phyloP scores from a whole-genome alignment of 2,888 invertebrate genomes.

The Lasioglossum malachurum region DNA sequence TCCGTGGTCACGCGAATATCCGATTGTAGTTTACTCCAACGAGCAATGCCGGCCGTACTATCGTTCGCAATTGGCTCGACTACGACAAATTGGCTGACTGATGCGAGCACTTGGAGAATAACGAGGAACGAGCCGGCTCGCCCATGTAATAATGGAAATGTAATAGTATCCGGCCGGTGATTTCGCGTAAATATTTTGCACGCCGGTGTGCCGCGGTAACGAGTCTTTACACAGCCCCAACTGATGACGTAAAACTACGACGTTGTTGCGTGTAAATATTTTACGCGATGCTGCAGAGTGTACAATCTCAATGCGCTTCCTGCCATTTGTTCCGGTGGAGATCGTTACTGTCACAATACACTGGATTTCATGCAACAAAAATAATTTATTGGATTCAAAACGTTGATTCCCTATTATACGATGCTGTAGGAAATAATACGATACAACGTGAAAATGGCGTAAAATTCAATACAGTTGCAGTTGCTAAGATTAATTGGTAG shows the following conservation, averaged over 20 bases:
- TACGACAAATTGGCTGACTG: slow-evolving; percentile 53
- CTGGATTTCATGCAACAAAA: neutral
- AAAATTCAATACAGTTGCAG: neutral
- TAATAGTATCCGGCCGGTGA: neutral
- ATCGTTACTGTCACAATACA: neutral
- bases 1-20: slow-evolving; percentile 72
- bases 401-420: neutral
- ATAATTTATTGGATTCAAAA: neutral
- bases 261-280: neutral
- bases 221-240: neutral
- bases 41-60: slow-evolving; percentile 35
- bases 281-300: neutral
- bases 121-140: slow-evolving; percentile 29
- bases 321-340: neutral
- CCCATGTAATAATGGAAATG: neutral
- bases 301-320: neutral
- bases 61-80: slow-evolving; percentile 46
- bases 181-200: neutral
- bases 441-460: neutral
- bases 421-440: neutral
- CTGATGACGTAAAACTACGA: neutral
- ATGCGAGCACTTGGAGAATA: slow-evolving; percentile 42
- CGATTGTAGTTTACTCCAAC: slow-evolving; percentile 68
- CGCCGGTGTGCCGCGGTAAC: neutral
- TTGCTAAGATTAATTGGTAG: neutral